phyloP scores from a whole-genome alignment of 2,113 vertebrate genomes.

The Salvelinus fontinalis region DNA sequence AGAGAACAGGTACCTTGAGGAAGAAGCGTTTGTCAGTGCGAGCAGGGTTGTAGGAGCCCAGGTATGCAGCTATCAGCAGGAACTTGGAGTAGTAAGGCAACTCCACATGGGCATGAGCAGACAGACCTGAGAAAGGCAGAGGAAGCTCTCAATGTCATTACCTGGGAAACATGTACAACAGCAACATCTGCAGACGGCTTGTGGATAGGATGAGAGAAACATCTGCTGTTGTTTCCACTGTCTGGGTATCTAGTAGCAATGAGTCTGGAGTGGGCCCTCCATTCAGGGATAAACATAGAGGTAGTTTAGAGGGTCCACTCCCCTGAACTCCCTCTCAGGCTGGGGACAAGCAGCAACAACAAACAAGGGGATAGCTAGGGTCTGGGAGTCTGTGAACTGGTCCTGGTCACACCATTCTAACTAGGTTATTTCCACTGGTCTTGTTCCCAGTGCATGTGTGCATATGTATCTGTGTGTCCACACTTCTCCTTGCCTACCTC shows the following conservation, averaged over 20 bases:
- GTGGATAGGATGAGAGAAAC: background rate
- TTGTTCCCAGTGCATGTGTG: background rate
- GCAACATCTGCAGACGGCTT: no score
- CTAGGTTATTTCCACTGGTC: background rate
- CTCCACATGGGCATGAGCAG: conserved; percentile 90
- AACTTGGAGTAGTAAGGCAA: conserved; percentile 98
- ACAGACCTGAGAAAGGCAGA: conserved; percentile 78
- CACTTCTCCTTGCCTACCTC: conserved; percentile 75
- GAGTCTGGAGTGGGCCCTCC: no score
- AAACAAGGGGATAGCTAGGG: conserved; percentile 9
- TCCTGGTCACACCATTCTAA: background rate
- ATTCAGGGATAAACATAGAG: no score
- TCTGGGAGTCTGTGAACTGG: background rate
- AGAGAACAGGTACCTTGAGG: conserved; percentile 81
- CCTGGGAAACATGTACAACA: background rate
- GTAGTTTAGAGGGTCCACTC: background rate
- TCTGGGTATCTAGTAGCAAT: no score
- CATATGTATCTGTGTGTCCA: background rate
- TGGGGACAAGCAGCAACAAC: background rate
- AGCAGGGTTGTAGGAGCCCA: conserved; percentile 95
- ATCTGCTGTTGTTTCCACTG: background rate
- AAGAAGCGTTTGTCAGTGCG: conserved; percentile 97
- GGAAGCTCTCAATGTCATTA: background rate
- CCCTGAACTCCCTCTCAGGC: background rate
- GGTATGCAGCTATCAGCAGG: conserved; percentile 93